Percentiles rank a stretch among this genome's conserved stretches.
Conservation (phyloP, 2,113 vertebrate genomes). For the Theristicus caerulescens region DNA sequence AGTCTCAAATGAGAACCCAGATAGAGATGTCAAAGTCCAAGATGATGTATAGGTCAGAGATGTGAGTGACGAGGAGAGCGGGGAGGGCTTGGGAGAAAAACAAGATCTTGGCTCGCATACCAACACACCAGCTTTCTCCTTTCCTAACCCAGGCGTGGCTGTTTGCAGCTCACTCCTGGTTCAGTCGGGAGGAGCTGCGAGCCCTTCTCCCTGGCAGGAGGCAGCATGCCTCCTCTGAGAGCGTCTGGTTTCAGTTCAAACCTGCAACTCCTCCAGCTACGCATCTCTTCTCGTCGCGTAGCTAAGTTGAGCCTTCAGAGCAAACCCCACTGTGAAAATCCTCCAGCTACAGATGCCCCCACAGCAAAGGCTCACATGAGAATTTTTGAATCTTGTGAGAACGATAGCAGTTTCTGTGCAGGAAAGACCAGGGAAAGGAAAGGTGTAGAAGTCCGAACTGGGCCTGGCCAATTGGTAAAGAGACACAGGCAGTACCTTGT, state of each 20-base stretch:
- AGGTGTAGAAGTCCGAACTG: neutral
- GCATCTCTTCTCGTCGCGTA: rapidly evolving
- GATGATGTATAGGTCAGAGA: neutral
- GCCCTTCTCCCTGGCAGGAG: neutral
- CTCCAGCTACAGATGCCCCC: neutral
- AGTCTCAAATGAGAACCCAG: neutral
- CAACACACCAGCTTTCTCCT: neutral
- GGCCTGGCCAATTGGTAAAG: neutral
- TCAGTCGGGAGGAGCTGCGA: rapidly evolving
- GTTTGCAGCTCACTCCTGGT: rapidly evolving
- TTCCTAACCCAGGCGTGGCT: neutral
- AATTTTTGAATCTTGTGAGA: neutral
- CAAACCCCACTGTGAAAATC: neutral
- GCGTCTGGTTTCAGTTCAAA: neutral
- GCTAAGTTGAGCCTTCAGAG: neutral
- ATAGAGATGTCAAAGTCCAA: neutral
- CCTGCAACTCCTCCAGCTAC: neutral
- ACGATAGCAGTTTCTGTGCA: rapidly evolving
- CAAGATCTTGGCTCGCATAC: neutral
- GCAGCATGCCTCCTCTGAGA: neutral
- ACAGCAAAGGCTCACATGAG: neutral
- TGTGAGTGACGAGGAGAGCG: neutral
- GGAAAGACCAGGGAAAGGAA: neutral
- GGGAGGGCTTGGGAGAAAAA: neutral
- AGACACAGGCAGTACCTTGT: neutral